Evolutionary conservation across 2,888 invertebrate species (phyloP), one percentile per base, ranked within the genome.

Genomic region (Nomada flava): DNA sequence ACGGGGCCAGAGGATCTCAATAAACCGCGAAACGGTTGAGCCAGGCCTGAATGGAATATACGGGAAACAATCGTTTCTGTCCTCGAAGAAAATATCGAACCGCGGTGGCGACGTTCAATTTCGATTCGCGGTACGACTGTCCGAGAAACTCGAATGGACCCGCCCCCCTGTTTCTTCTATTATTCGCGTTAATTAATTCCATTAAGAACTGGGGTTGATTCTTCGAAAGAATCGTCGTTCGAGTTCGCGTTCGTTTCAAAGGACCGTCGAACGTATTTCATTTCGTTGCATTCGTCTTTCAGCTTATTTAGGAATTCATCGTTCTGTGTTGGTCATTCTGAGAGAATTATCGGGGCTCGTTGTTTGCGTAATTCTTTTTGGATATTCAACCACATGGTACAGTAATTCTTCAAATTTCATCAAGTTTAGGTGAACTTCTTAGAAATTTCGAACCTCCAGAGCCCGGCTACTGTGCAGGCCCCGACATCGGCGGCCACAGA

Each of bases 161-260:
- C 36, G 36, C 36, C 7, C 0, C 0, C 36, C 9, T 7, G 36
- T 36, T 36, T 36, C 36, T 0, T 36, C 36, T 7, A 36, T 36
- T 36, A 60, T 60, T 29, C 23, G 18, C 65, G 75, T 20, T 75
- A 75, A 75, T 75, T 75, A 75, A 69, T 69, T 75, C 75, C 53
- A 59, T 75, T 75, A 62, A 44, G 44, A 75, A 62, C 69, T 29
- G 13, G 26, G 29, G n/a, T 47, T 20, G 3, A 42, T 13, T n/a
- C 11, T 18, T 50, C 3, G 15, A 5, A 18, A 18, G 50, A 0
- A 50, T 50, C 18, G 18, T 18, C 50, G 26, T 26, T 26, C 26
- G 26, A 26, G 26, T 26, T 26, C 26, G 26, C 2, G 26, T 13
- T 13, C 50, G 29, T 50, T 50, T 50, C 13, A 11, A 50, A 50